These are phyloP conservation scores for Rhinogobio ventralis DNA, from an alignment of 2,797 vertebrate genomes.

Conservation along the genomic window DNA sequence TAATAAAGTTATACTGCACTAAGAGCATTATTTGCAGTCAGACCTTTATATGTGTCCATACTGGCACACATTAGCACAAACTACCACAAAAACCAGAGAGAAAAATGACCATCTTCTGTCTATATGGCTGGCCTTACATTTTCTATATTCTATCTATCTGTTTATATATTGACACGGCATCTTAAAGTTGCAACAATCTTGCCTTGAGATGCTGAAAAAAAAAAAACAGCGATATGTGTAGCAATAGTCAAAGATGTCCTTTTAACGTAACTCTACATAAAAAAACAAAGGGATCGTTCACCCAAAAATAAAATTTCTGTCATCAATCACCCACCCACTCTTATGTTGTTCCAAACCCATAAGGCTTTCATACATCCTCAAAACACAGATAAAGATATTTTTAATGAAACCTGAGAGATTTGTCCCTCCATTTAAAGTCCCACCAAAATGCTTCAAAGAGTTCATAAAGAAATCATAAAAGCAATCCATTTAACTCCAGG, in stretches of 20 bases:
- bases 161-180: neutral
- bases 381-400: neutral
- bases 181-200: neutral
- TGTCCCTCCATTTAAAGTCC: neutral
- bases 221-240: neutral
- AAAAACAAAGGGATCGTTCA: neutral
- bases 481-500: neutral
- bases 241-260: neutral
- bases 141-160: neutral
- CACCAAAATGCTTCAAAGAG: neutral
- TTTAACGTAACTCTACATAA: neutral
- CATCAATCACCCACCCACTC: neutral
- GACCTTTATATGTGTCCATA: conserved; percentile 34
- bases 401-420: neutral
- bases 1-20: conserved; percentile 69
- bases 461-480: neutral
- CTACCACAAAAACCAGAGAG: neutral
- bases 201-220: neutral
- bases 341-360: neutral
- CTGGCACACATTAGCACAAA: conserved; percentile 26
- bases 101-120: neutral
- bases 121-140: neutral
- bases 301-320: neutral
- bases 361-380: neutral
- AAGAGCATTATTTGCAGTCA: conserved; percentile 43